Percentiles rank a stretch among this genome's conserved stretches.
Conservation (phyloP, 2,888 invertebrate species). For the Plagiodera versicolora region DNA sequence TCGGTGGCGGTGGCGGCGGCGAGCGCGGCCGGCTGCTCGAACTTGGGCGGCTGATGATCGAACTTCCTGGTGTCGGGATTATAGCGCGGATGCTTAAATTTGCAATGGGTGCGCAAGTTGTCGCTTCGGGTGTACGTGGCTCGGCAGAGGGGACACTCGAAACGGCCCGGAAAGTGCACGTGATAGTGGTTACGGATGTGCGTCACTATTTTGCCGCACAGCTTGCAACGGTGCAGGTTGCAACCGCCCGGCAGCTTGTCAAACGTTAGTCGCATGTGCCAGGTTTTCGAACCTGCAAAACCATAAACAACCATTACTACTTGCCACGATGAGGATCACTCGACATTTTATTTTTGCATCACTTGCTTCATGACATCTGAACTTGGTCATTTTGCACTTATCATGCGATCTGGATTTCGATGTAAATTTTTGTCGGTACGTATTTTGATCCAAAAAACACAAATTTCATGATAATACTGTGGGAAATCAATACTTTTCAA, state of each 20-base stretch:
- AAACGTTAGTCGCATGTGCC: conserved; percentile 94
- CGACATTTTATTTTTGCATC: no score
- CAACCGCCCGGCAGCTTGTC: conserved; percentile 90
- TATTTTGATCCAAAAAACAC: no score
- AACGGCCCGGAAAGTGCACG: conserved; percentile 90
- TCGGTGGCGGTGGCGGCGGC: conserved; percentile 54
- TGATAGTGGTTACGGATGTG: conserved; percentile 94
- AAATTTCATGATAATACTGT: no score
- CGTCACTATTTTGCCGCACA: conserved; percentile 93
- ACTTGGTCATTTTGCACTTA: no score
- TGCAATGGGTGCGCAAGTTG: conserved; percentile 90
- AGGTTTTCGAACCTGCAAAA: conserved; percentile 91
- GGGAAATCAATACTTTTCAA: no score
- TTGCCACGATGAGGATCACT: conserved; percentile 14
- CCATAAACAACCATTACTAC: conserved; percentile 46
- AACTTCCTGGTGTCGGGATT: conserved; percentile 86
- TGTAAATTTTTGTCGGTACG: no score
- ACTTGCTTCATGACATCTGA: no score
- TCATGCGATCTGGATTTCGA: no score
- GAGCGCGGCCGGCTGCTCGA: conserved; percentile 65
- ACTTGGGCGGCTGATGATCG: conserved; percentile 66
- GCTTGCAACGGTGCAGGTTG: conserved; percentile 91
- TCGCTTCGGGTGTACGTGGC: conserved; percentile 91
- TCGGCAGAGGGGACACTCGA: conserved; percentile 89
- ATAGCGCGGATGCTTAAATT: conserved; percentile 88